A percentile compares a stretch with the other conserved stretches of the same genome.
phyloP scores from a whole-genome alignment of 37 sponge, comb jelly and placozoan species.

The Cliona cf. orientalis region DNA sequence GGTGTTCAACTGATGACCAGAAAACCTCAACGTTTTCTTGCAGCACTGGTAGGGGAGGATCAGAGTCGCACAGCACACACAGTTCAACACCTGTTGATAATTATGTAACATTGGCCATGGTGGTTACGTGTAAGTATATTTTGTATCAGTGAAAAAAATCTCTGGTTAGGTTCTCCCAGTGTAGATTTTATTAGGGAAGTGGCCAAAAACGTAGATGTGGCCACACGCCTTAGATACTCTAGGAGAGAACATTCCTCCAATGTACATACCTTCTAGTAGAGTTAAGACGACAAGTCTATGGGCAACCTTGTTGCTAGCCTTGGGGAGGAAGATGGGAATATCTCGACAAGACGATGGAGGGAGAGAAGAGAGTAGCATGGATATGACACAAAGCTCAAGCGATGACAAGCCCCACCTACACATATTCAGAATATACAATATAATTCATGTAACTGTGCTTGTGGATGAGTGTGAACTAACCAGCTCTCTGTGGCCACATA shows the following conservation, averaged over 20 bases:
- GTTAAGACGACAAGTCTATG: slow-evolving; percentile 66
- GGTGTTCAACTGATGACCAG: slow-evolving; percentile 26
- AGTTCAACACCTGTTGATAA: slow-evolving; percentile 13
- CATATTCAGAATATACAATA: neutral
- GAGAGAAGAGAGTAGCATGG: slow-evolving; percentile 51
- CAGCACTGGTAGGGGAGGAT: slow-evolving; percentile 36
- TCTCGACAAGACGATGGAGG: slow-evolving; percentile 51
- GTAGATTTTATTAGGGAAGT: too few species aligned
- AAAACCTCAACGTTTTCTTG: slow-evolving; percentile 12
- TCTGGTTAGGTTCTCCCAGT: too few species aligned
- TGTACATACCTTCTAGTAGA: slow-evolving; percentile 37
- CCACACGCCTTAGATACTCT: too few species aligned
- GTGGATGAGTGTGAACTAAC: slow-evolving; percentile 36
- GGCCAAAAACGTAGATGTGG: too few species aligned
- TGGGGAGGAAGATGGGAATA: slow-evolving; percentile 74
- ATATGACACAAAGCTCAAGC: slow-evolving; percentile 58
- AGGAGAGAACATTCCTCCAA: neutral
- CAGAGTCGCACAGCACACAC: slow-evolving; percentile 50
- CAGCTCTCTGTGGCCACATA: slow-evolving; percentile 71
- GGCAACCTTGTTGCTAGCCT: slow-evolving; percentile 60
- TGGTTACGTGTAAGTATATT: neutral
- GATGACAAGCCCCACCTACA: slow-evolving; percentile 67
- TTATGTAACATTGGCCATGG: neutral
- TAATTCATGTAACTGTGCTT: slow-evolving; percentile 13
- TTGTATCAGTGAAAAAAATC: neutral